A percentile compares a stretch with the other conserved stretches of the same genome.
Conservation (phyloP, 1,140 invertebrate species). For the Tetragonula clypearis region DNA sequence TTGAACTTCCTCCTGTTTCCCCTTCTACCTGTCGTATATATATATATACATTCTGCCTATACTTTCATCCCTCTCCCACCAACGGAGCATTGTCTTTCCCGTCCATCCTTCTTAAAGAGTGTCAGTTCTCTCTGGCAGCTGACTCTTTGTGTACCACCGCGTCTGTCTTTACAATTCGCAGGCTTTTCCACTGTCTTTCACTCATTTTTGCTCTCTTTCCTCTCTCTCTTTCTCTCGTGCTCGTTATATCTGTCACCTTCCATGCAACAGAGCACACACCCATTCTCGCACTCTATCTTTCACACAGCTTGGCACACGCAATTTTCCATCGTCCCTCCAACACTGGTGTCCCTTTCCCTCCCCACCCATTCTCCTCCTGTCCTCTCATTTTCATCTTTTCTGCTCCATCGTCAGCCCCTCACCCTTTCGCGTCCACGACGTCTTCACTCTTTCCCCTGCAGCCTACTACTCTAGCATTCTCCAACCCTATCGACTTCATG, state of each 20-base stretch:
- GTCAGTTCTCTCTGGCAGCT: constrained; percentile 46
- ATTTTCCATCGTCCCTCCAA: constrained; percentile 33
- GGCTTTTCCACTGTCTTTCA: constrained; percentile 49
- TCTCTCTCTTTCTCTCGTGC: constrained; percentile 10
- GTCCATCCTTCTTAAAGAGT: constrained; percentile 48
- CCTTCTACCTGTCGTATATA: not conserved
- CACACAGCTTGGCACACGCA: constrained; percentile 18
- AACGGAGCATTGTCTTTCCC: constrained; percentile 33
- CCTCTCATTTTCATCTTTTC: constrained; percentile 38
- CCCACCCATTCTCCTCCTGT: too few species aligned
- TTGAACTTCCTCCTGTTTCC: not conserved
- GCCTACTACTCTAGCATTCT: not conserved
- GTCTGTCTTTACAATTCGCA: constrained; percentile 54
- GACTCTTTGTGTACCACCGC: constrained; percentile 41
- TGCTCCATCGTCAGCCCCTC: not conserved
- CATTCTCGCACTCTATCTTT: constrained; percentile 36
- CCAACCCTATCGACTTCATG: constrained; percentile 30
- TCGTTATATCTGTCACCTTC: constrained; percentile 44
- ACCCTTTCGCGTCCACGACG: not conserved
- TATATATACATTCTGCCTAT: not conserved
- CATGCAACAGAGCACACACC: constrained; percentile 7
- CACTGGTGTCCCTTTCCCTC: not conserved
- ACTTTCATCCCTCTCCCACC: not conserved
- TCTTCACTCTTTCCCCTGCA: not conserved
- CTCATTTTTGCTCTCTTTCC: constrained; percentile 43